Base-by-base conservation (phyloP, 1,140 invertebrate genomes). In the Dreissena polymorpha region DNA sequence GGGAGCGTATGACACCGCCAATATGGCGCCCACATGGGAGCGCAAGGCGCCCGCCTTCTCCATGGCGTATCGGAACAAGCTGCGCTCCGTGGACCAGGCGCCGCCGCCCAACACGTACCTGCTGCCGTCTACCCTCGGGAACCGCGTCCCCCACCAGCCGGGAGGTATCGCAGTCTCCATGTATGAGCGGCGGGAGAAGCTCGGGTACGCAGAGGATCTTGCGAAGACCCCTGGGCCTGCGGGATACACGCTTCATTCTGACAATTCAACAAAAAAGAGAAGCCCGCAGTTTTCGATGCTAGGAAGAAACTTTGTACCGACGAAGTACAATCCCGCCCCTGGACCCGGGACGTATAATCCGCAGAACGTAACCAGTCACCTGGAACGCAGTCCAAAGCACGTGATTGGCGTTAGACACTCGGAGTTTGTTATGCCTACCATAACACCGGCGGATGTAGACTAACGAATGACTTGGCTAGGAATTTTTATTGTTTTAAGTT, bases 331-430 rank as follows among this genome's bases (percentile, higher is more conserved):
- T 23, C 60, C n/a, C 5, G 39, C 27, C 64, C 81, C 81, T 8
- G 81, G 81, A 10, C 81, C 81, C 29, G 72, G 81, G 64, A 72
- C 81, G 10, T 83, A 83, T 29, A 76, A 71, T 21, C 81, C 81
- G 50, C 73, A 76, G 51, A 64, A 71, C 57, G 64, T 82, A 49
- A 74, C 63, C 50, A 77, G 63, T 68, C 71, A 82, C 73, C 64
- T 86, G 65, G 69, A 77, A 57, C 65, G 81, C 27, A 75, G 50
- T 1, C 79, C 74, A 1, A 16, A 39, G 55, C 55, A 71, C 65
- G 65, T 75, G 27, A 85, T 77, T 14, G 76, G 83, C 39, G 71
- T 80, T 18, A 55, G 63, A 39, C 76, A 85, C 63, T 80, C 71
- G 16, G 69, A 80, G n/a, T 80, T 80, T 70, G 25, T 68, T 13